phyloP scores from a whole-genome alignment of 2,113 vertebrate species.

The Larimichthys crocea region DNA sequence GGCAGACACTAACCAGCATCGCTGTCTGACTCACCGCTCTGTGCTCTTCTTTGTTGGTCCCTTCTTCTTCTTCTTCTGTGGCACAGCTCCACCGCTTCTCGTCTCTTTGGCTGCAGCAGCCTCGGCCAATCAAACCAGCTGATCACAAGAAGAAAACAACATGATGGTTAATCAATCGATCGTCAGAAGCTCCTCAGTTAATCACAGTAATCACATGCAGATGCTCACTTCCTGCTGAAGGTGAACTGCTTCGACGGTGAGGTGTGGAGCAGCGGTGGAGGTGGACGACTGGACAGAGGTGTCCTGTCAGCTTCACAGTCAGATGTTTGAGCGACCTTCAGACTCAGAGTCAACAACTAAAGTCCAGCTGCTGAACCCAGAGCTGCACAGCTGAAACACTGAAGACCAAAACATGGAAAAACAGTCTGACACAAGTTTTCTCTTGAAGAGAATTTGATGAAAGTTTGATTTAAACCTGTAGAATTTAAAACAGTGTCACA shows the following conservation, averaged over 20 bases:
- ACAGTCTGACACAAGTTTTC: not conserved
- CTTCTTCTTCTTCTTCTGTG: slow-evolving; percentile 9
- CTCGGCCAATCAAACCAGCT: slow-evolving; percentile 1
- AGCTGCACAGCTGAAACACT: not conserved
- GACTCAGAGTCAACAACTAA: slow-evolving; percentile 21
- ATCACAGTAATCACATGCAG: not conserved
- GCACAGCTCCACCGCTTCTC: not conserved
- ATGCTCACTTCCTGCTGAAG: not conserved
- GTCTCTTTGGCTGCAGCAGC: not conserved
- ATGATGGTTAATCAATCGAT: not conserved
- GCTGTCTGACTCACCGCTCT: slow-evolving; percentile 8
- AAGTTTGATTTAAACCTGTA: too few species aligned
- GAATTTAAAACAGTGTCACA: too few species aligned
- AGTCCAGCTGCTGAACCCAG: not conserved
- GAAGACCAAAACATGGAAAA: not conserved
- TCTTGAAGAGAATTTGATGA: too few species aligned
- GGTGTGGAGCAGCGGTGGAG: not conserved
- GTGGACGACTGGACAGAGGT: not conserved
- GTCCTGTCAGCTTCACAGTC: slow-evolving; percentile 9
- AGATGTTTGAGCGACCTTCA: slow-evolving; percentile 13
- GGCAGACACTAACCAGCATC: too few species aligned
- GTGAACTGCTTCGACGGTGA: not conserved
- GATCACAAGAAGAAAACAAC: not conserved
- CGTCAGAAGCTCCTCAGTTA: not conserved
- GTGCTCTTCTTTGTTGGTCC: not conserved